These are phyloP conservation scores for Megaceryle maxima DNA, from an alignment of 2,113 vertebrate species.

Conservation along the genomic window DNA sequence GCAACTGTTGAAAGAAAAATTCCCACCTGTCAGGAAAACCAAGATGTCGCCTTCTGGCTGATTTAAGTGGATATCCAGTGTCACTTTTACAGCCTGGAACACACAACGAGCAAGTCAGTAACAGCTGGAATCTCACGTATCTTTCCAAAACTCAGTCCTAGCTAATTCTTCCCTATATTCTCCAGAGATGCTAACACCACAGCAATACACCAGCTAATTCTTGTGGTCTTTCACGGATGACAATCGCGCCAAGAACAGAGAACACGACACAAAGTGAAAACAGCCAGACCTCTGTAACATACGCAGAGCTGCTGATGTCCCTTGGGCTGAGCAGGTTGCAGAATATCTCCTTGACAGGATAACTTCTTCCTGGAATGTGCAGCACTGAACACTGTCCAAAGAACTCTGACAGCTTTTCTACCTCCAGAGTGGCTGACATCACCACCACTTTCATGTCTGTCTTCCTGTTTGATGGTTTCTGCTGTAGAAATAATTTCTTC, in stretches of 20 bases:
- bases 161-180: not conserved
- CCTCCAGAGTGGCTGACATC: conserved; percentile 97
- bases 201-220: not conserved
- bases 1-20: not conserved
- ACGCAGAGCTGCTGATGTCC: conserved; percentile 85
- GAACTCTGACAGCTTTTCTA: conserved; percentile 88
- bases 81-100: conserved; percentile 88
- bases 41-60: conserved; percentile 92
- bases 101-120: not conserved
- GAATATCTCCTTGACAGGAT: conserved; percentile 88
- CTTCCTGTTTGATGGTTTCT: conserved; percentile 69
- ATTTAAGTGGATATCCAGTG: conserved; percentile 89
- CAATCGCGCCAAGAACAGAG: not conserved
- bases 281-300: conserved; percentile 88
- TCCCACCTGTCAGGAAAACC: conserved; percentile 92
- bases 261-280: not conserved
- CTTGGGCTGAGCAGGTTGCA: conserved; percentile 88
- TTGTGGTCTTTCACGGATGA: not conserved
- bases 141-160: not conserved
- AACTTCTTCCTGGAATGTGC: conserved; percentile 89
- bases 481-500: conserved; percentile 83
- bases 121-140: not conserved
- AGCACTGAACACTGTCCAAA: conserved; percentile 88
- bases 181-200: not conserved
- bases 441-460: conserved; percentile 88